These are phyloP conservation scores for Stenolophus ochropezus DNA, from an alignment of 2,888 invertebrate species.

Conservation along the genomic window DNA sequence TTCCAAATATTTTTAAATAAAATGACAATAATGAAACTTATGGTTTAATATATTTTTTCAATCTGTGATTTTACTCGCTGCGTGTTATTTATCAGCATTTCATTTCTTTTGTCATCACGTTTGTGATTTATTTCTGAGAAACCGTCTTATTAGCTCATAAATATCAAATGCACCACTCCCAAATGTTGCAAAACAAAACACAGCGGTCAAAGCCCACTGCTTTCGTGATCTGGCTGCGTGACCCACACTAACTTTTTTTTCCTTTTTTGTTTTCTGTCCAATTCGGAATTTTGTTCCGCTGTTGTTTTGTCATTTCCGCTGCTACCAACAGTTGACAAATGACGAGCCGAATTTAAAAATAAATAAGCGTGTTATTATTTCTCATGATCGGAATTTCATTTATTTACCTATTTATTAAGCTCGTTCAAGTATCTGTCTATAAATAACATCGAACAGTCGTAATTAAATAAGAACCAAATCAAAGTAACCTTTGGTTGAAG, in stretches of 20 bases:
- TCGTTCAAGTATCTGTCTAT: background rate
- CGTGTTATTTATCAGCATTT: background rate
- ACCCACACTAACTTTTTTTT: background rate
- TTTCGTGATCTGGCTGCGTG: background rate
- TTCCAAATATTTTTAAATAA: too few relatives aligned
- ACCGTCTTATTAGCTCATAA: background rate
- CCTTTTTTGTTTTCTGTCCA: background rate
- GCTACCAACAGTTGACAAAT: background rate
- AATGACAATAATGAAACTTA: too few relatives aligned
- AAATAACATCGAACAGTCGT: background rate
- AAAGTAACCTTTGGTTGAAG: background rate
- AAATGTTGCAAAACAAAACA: constrained; percentile 5
- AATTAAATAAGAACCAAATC: background rate
- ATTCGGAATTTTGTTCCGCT: constrained; percentile 1
- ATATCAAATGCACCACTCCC: constrained; percentile 16
- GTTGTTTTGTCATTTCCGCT: background rate
- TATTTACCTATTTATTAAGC: background rate
- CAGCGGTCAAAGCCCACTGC: constrained; percentile 15
- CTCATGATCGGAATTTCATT: too few relatives aligned
- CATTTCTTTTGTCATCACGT: background rate
- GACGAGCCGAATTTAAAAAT: background rate
- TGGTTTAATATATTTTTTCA: too few relatives aligned
- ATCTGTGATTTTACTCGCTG: background rate
- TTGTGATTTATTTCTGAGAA: background rate
- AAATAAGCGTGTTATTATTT: too few relatives aligned